Evolutionary conservation across 1,140 invertebrate species (phyloP).

Genomic region (Liolophura sinensis): DNA sequence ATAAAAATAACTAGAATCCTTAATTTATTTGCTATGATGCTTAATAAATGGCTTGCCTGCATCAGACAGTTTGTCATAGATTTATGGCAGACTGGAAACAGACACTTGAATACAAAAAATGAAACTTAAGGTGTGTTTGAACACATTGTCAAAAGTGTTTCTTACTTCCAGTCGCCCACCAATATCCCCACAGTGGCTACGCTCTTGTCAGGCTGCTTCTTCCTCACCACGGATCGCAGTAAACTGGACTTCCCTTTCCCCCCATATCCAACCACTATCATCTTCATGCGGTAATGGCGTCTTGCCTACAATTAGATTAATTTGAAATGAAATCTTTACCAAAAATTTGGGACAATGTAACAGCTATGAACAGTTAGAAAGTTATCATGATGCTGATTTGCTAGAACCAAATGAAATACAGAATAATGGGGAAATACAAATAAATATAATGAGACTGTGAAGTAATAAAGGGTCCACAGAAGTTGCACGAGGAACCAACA

Average conservation of each 20-base stretch:
- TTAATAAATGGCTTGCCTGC: no score
- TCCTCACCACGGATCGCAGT: conserved; percentile 85
- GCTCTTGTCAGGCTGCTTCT: conserved; percentile 64
- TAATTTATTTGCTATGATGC: no score
- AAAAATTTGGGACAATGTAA: not conserved
- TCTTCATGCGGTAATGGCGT: conserved; percentile 91
- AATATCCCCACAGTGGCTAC: conserved; percentile 50
- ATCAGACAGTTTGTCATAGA: no score
- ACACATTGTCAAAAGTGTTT: not conserved
- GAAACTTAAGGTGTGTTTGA: no score
- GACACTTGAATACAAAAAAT: no score
- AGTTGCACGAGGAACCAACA: no score
- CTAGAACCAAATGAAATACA: no score
- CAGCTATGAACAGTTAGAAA: not conserved
- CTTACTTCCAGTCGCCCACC: conserved; percentile 53
- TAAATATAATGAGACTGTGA: no score
- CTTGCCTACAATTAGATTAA: conserved; percentile 64
- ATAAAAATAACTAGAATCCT: no score
- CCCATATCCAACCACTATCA: conserved; percentile 96
- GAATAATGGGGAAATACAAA: no score
- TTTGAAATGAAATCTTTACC: not conserved
- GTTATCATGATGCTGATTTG: not conserved
- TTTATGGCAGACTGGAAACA: no score
- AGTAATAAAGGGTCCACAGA: no score
- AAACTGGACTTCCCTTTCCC: conserved; percentile 92